A percentile compares a stretch with the other conserved stretches of the same genome.
phyloP scores from a whole-genome alignment of 92 coral and sea anemone species.

The Siderastrea siderea region DNA sequence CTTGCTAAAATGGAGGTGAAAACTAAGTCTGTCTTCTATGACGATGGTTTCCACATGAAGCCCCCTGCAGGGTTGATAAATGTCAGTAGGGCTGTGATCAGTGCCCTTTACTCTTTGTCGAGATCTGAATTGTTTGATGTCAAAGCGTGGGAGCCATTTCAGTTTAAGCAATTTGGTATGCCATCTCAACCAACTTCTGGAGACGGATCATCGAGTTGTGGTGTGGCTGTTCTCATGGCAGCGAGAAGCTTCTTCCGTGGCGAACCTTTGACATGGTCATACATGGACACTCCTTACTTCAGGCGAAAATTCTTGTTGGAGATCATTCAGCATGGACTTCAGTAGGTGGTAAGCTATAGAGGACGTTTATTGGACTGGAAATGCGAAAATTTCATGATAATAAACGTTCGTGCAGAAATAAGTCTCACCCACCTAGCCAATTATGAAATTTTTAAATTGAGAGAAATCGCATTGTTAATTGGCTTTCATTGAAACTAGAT shows the following conservation, averaged over 20 bases:
- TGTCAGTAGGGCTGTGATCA: constrained; percentile 6
- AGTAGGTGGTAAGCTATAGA: neutral
- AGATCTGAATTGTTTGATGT: constrained; percentile 6
- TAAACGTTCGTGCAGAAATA: too few species aligned
- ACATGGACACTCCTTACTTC: constrained; percentile 4
- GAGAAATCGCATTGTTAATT: too few species aligned
- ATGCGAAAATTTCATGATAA: too few species aligned
- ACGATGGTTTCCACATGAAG: constrained; percentile 37
- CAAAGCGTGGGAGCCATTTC: constrained; percentile 27
- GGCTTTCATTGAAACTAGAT: too few species aligned
- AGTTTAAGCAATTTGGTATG: constrained; percentile 41
- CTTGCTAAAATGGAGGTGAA: constrained; percentile 43
- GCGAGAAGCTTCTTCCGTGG: constrained; percentile 49
- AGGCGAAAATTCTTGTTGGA: constrained; percentile 35
- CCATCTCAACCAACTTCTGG: constrained; percentile 46
- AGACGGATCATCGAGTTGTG: constrained; percentile 57
- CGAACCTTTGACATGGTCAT: constrained; percentile 23
- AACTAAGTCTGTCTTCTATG: constrained; percentile 7
- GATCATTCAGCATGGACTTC: constrained; percentile 31
- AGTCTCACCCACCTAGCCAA: too few species aligned
- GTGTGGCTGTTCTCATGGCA: constrained; percentile 48
- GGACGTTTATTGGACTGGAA: too few species aligned
- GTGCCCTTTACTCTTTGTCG: constrained; percentile 7
- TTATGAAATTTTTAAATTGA: too few species aligned
- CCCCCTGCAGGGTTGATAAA: constrained; percentile 3